A percentile compares a stretch with the other conserved stretches of the same genome.
phyloP scores from a whole-genome alignment of 1,140 invertebrate species.

The Brachionus rotundiformis region DNA sequence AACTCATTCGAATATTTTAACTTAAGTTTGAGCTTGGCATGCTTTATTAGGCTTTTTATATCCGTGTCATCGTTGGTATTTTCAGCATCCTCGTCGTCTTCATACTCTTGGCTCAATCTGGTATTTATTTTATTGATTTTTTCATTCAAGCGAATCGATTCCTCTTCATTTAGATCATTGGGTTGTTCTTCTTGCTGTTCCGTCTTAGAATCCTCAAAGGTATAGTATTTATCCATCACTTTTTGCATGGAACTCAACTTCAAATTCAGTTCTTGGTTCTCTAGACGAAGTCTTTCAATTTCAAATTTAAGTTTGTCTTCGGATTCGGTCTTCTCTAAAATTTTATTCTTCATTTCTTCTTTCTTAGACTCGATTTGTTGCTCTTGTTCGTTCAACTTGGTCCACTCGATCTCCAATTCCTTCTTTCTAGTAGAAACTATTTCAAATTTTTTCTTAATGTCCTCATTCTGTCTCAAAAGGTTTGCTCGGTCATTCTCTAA shows the following conservation, averaged over 20 bases:
- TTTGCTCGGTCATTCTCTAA: neutral
- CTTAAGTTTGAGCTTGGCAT: slow-evolving; percentile 45
- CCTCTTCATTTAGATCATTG: neutral
- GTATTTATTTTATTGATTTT: slow-evolving; percentile 40
- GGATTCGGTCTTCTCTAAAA: neutral
- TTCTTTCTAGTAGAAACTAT: neutral
- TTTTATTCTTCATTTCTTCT: slow-evolving; percentile 27
- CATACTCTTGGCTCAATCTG: slow-evolving; percentile 8
- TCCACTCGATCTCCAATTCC: slow-evolving; percentile 2
- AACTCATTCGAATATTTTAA: neutral
- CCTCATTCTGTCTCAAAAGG: slow-evolving; percentile 20
- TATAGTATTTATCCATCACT: slow-evolving; percentile 30
- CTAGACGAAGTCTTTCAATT: slow-evolving; percentile 1
- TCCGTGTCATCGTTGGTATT: slow-evolving; percentile 28
- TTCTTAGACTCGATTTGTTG: neutral
- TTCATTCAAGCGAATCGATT: neutral
- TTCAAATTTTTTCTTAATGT: neutral
- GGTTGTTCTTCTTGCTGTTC: neutral
- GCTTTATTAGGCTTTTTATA: slow-evolving; percentile 35
- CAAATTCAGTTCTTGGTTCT: slow-evolving; percentile 15
- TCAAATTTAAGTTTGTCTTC: slow-evolving; percentile 38
- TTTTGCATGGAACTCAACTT: slow-evolving; percentile 16
- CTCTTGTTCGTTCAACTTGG: slow-evolving; percentile 15
- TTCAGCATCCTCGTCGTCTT: slow-evolving; percentile 37
- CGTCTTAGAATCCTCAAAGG: neutral